These are phyloP conservation scores for Tachina lurida DNA, from an alignment of 2,888 invertebrate species.

Conservation along the genomic window DNA sequence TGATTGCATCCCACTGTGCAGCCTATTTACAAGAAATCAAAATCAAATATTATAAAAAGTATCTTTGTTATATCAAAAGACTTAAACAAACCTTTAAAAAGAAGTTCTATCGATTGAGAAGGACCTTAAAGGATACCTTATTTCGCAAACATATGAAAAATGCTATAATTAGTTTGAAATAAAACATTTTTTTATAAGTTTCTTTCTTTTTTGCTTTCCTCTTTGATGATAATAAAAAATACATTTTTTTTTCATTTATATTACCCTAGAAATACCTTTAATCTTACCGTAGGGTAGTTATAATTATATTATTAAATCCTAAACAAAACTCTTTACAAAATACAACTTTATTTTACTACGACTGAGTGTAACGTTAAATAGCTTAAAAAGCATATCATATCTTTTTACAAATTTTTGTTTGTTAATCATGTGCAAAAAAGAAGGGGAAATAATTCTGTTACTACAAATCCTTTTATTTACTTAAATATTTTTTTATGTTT, in stretches of 20 bases:
- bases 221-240: too few species aligned
- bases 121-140: too few species aligned
- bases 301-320: background rate
- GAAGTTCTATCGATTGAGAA: too few species aligned
- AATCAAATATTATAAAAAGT: too few species aligned
- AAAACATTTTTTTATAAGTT: too few species aligned
- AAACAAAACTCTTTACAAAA: conserved; percentile 6
- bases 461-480: conserved; percentile 65
- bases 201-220: too few species aligned
- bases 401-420: conserved; percentile 34
- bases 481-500: conserved; percentile 58
- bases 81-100: too few species aligned
- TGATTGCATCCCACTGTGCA: too few species aligned
- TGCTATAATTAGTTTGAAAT: too few species aligned
- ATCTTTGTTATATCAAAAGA: too few species aligned
- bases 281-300: background rate
- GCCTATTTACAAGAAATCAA: too few species aligned
- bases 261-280: background rate
- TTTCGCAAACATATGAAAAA: too few species aligned
- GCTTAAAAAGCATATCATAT: conserved; percentile 21
- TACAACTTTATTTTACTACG: conserved; percentile 35
- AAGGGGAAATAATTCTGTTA: conserved; percentile 37
- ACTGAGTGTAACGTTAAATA: background rate
- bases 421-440: conserved; percentile 54
- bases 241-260: background rate